Percentiles rank a stretch among this genome's conserved stretches.
These are phyloP conservation scores for Tinea pellionella DNA, from an alignment of 2,888 invertebrate genomes.

Conservation along the genomic window DNA sequence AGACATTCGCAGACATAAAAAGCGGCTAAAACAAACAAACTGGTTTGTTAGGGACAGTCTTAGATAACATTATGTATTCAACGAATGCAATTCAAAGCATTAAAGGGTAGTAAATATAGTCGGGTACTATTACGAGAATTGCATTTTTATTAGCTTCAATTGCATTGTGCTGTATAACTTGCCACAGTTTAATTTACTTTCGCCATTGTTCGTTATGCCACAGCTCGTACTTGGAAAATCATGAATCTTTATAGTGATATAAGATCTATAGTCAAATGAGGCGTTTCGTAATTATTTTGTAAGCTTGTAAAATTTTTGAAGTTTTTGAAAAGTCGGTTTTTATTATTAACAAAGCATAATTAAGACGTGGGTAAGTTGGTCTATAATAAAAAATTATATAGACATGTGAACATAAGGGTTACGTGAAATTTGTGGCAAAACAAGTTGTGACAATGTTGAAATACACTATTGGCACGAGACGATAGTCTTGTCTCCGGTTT, in stretches of 20 bases:
- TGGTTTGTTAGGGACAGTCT: neutral
- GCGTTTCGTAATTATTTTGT: too few species aligned
- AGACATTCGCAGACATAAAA: neutral
- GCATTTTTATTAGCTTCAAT: slow-evolving; percentile 54
- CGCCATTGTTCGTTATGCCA: neutral
- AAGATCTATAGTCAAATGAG: too few species aligned
- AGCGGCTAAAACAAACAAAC: neutral
- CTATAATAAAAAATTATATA: too few species aligned
- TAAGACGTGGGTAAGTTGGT: too few species aligned
- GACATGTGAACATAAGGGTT: too few species aligned
- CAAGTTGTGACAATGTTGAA: neutral
- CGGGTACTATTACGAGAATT: slow-evolving; percentile 44
- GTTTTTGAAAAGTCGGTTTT: too few species aligned
- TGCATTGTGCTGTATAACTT: slow-evolving; percentile 29
- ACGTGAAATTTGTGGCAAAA: neutral
- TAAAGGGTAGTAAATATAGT: slow-evolving; percentile 44
- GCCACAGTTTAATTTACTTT: neutral
- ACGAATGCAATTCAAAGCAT: slow-evolving; percentile 43
- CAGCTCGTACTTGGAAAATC: too few species aligned
- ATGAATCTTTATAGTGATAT: too few species aligned
- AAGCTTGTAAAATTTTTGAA: too few species aligned
- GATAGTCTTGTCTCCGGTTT: neutral
- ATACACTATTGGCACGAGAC: slow-evolving; percentile 11
- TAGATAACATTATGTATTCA: slow-evolving; percentile 43
- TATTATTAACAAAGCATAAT: too few species aligned